Evolutionary conservation across 2,888 invertebrate species (phyloP), one percentile per base, ranked within the genome.

Genomic region (Lochmaea capreae): DNA sequence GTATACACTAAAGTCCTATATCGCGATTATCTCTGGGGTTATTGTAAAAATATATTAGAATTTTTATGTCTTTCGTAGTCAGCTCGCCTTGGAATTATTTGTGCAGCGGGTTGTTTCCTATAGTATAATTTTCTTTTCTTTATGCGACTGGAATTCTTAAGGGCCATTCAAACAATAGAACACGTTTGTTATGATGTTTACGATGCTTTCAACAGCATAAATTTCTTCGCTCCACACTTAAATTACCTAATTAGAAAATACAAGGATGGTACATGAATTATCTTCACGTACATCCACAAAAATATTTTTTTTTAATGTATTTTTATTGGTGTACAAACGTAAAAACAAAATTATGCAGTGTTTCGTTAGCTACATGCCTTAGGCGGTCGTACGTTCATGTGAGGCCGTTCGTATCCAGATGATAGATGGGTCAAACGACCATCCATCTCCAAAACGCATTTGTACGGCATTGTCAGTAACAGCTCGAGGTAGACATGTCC

Each of bases 401-500:
- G 71, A 73, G 79, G 79, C 76, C 83, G 83, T 84, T 86, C 85
- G 84, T 78, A 80, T 80, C 80, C 85, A 86, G 85, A 85, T 86
- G 86, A 86, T 86, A 84, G 85, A 86, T 86, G 84, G 83, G 78
- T 82, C 81, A 81, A 81, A 81, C 78, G 80, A 79, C 83, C 84
- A 85, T 86, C 84, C 82, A 85, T 86, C 85, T 86, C 83, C 78
- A 79, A 77, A 80, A 79, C 81, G 78, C 81, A 83, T 84, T 84
- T 83, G 81, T 82, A 81, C 79, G 77, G 79, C 77, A 81, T 82
- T 84, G 85, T 84, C 84, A 85, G 80, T 78, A 80, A 78, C 84
- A 84, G 79, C 77, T 74, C 74, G 76, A 78, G 78, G 77, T 72
- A 77, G 75, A 76, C 79, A 79, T 77, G 75, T 73, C 76, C 61